Evolutionary conservation across 2,888 invertebrate genomes (phyloP).

Genomic region (Podotricha telesiphe): DNA sequence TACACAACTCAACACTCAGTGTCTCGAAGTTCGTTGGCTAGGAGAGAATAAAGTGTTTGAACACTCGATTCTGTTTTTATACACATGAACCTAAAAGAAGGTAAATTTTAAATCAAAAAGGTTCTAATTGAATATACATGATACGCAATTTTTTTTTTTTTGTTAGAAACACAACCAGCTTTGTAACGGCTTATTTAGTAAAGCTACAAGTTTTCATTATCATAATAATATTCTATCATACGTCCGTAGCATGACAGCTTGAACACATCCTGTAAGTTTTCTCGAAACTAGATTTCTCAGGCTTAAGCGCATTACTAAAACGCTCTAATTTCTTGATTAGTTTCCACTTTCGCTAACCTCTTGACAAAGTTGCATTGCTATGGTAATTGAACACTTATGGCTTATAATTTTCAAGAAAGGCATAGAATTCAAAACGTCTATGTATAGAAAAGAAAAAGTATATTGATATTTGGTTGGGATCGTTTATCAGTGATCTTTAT

Average conservation of each 20-base stretch:
- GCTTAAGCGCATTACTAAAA: constrained; percentile 14
- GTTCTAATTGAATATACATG: no score
- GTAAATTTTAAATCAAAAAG: no score
- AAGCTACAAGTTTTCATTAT: constrained; percentile 11
- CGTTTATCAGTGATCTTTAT: no score
- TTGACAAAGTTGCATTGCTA: constrained; percentile 18
- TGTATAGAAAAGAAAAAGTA: no score
- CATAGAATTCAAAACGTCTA: not conserved
- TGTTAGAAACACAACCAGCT: not conserved
- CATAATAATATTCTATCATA: constrained; percentile 17
- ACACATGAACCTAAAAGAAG: no score
- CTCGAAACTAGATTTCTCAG: constrained; percentile 28
- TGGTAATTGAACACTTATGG: constrained; percentile 11
- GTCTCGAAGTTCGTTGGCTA: no score
- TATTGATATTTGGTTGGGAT: no score
- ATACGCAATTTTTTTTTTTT: no score
- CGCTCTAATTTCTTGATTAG: constrained; percentile 12
- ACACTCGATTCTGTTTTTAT: no score
- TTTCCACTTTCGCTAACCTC: constrained; percentile 33
- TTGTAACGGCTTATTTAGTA: constrained; percentile 1
- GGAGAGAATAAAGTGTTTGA: no score
- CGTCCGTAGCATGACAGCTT: constrained; percentile 3
- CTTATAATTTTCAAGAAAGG: constrained; percentile 8
- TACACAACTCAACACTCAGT: no score
- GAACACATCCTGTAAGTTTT: constrained; percentile 29